phyloP scores from a whole-genome alignment of 2,888 invertebrate species.

The Drosophila mimetica region DNA sequence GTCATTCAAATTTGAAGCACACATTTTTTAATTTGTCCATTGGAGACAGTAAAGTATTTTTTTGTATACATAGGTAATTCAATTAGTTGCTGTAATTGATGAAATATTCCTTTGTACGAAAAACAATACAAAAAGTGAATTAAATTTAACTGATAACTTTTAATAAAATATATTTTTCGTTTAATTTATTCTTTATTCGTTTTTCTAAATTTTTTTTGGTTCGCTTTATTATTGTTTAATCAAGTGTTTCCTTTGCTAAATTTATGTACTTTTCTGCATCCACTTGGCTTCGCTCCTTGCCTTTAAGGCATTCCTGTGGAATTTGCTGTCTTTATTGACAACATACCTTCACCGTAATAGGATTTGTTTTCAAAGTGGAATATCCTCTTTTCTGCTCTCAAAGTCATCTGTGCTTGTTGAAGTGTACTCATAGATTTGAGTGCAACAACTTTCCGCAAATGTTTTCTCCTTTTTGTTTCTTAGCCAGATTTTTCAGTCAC shows the following conservation, averaged over 20 bases:
- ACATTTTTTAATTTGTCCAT: not conserved
- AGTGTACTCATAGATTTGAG: not conserved
- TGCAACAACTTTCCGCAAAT: not conserved
- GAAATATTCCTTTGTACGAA: no score
- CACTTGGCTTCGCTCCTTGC: not conserved
- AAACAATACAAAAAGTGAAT: no score
- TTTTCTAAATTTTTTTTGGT: no score
- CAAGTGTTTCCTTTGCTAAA: not conserved
- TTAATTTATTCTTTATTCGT: no score
- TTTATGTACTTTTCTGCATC: not conserved
- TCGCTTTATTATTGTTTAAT: not conserved
- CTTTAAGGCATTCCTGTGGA: not conserved
- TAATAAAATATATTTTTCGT: not conserved
- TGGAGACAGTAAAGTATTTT: not conserved
- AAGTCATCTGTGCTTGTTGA: no score
- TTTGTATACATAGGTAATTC: not conserved
- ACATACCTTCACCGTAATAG: not conserved
- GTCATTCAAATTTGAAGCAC: not conserved
- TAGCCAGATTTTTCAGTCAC: conserved; percentile 16
- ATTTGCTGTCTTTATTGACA: not conserved
- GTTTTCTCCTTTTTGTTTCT: not conserved
- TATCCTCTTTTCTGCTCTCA: not conserved
- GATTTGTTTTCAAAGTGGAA: not conserved
- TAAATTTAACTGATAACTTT: not conserved
- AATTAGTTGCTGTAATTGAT: no score